Percentiles rank a stretch among this genome's conserved stretches.
These are phyloP conservation scores for Albula glossodonta DNA, from an alignment of 2,113 vertebrate species.

Conservation along the genomic window DNA sequence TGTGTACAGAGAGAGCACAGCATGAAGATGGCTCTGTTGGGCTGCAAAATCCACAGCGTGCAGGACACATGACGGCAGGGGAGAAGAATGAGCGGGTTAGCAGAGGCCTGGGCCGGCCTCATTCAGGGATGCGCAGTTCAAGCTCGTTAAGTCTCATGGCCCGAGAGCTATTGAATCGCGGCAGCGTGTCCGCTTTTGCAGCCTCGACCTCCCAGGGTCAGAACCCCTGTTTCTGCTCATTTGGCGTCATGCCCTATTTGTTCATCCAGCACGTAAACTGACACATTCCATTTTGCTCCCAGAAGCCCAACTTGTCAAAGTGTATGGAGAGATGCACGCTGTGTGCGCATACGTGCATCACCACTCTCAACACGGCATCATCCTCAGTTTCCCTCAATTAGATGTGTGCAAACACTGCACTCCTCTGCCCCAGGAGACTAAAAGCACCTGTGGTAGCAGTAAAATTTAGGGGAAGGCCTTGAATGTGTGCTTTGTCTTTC, in stretches of 20 bases:
- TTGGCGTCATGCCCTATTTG: not conserved
- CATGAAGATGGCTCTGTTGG: not conserved
- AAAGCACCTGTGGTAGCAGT: not conserved
- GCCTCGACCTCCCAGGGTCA: not conserved
- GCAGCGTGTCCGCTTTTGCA: not conserved
- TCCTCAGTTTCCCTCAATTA: not conserved
- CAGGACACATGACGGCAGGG: too few relatives aligned
- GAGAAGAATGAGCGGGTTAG: not conserved
- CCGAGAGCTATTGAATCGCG: not conserved
- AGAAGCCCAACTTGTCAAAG: conserved; percentile 4
- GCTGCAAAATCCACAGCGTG: too few relatives aligned
- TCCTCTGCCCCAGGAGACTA: not conserved
- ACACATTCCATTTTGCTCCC: conserved; percentile 11
- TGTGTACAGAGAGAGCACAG: not conserved
- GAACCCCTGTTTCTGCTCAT: not conserved
- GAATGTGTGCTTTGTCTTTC: not conserved
- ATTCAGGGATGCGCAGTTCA: not conserved
- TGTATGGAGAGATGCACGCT: not conserved
- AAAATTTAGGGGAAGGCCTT: not conserved
- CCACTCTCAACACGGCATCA: not conserved
- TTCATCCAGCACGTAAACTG: not conserved
- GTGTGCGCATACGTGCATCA: not conserved
- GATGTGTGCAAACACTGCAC: not conserved
- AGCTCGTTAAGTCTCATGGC: not conserved
- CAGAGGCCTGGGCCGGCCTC: not conserved